Evolutionary conservation across 2,888 invertebrate species (phyloP), one percentile per base, ranked within the genome.

Genomic region (Epiblema foenella): DNA sequence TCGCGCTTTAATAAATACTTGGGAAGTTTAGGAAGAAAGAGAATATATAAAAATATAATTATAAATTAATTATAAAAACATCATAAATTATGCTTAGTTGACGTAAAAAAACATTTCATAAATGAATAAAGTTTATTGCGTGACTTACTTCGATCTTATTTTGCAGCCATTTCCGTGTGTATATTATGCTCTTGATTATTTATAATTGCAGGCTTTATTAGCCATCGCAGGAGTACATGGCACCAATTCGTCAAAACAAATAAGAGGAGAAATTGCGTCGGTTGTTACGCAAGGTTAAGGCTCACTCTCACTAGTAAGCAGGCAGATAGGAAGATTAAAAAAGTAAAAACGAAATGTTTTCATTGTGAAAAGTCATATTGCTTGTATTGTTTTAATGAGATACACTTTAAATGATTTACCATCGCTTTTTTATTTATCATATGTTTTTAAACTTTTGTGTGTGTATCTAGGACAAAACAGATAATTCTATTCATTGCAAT

Each of bases 321-420:
- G n/a, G 57, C 57, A 18, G 57, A 57, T 37, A 57, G 17, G 0
- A 57, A 57, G 33, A 17, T 33, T 5, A 37, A 18, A 18, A 57
- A 37, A 57, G 37, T 57, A 37, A 57, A 9, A 18, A 57, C 57
- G 5, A 29, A n/a, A 56, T 56, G 56, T 56, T 18, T 11, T 57
- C 17, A 58, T 3, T 58, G 37, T 33, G 37, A 37, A 9, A 58
- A 18, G 18, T 58, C 57, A 12, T 58, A 58, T 37, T 58, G 57
- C 18, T 17, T 58, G 18, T 12, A 58, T 2, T 58, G 57, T 5
- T 58, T 58, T 37, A 37, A 58, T 37, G 17, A 37, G 4, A 17
- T 58, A 37, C 57, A 58, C 37, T 58, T 37, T 5, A 33, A 33
- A 33, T 33, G 9, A 33, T 33, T n/a, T 33, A 33, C 9, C 33